A percentile compares a stretch with the other conserved stretches of the same genome.
Conservation (phyloP, 2,113 vertebrate genomes). For the Cisticola juncidis region DNA sequence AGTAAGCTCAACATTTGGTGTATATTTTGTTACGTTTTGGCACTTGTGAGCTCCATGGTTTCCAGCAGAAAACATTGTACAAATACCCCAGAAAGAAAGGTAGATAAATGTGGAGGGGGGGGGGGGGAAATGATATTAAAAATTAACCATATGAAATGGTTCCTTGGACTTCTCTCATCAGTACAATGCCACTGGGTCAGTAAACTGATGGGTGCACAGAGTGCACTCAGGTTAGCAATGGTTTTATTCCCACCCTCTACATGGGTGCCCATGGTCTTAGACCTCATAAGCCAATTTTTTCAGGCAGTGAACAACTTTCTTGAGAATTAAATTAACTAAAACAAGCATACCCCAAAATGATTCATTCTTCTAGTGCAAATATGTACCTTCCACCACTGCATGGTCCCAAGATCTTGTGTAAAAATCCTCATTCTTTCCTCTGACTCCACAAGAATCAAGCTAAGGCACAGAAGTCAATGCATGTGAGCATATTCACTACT, state of each 20-base stretch:
- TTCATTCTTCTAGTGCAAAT: not conserved
- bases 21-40: not conserved
- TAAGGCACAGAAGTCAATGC: not conserved
- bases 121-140: not conserved
- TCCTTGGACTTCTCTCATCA: not conserved
- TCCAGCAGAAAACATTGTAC: not conserved
- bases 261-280: not conserved
- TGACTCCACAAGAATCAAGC: not conserved
- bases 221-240: not conserved
- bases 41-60: not conserved
- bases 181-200: not conserved
- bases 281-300: not conserved
- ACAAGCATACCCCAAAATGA: not conserved
- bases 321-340: not conserved
- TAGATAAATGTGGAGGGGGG: not conserved
- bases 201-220: not conserved
- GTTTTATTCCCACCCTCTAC: not conserved
- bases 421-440: not conserved
- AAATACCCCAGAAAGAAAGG: not conserved
- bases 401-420: not conserved
- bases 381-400: accelerated
- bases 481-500: not conserved
- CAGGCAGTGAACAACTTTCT: not conserved
- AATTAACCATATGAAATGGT: not conserved
- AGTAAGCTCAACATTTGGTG: not conserved